phyloP scores from a whole-genome alignment of 2,888 invertebrate species.

The Amiota communis region DNA sequence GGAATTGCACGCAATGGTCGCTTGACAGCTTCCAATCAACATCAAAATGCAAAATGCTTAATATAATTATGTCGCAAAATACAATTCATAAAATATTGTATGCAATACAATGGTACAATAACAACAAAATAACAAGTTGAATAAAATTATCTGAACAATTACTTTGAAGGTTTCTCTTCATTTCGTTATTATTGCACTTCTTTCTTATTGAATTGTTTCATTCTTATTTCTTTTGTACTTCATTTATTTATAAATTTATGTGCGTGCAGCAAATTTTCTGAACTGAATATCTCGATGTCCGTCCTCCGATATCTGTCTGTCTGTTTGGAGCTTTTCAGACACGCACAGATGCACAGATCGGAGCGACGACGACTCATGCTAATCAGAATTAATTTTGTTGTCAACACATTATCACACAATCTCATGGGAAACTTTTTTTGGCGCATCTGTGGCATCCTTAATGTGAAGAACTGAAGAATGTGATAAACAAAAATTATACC shows the following conservation, averaged over 20 bases:
- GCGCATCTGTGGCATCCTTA: too few relatives aligned
- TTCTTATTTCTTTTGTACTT: constrained; percentile 2
- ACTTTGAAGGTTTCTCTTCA: not conserved
- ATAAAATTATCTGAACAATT: constrained; percentile 8
- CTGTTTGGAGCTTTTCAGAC: not conserved
- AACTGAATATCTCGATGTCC: not conserved
- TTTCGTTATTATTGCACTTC: not conserved
- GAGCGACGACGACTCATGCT: constrained; percentile 11
- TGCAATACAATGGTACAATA: not conserved
- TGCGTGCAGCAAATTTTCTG: constrained; percentile 17
- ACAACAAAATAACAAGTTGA: constrained; percentile 8
- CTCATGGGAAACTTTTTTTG: too few relatives aligned
- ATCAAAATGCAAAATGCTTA: not conserved
- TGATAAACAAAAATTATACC: too few relatives aligned
- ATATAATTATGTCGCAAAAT: constrained; percentile 8
- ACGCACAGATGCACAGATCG: constrained; percentile 4
- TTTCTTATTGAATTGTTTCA: not conserved
- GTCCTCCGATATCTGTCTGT: not conserved
- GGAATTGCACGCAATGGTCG: not conserved
- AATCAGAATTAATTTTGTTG: constrained; percentile 30
- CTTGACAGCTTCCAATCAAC: constrained; percentile 16
- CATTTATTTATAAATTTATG: constrained; percentile 9
- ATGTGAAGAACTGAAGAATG: too few relatives aligned
- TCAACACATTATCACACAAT: constrained; percentile 23
- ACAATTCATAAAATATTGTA: constrained; percentile 4